Conservation (phyloP, 2,797 vertebrate species). For the Fratercula arctica region DNA sequence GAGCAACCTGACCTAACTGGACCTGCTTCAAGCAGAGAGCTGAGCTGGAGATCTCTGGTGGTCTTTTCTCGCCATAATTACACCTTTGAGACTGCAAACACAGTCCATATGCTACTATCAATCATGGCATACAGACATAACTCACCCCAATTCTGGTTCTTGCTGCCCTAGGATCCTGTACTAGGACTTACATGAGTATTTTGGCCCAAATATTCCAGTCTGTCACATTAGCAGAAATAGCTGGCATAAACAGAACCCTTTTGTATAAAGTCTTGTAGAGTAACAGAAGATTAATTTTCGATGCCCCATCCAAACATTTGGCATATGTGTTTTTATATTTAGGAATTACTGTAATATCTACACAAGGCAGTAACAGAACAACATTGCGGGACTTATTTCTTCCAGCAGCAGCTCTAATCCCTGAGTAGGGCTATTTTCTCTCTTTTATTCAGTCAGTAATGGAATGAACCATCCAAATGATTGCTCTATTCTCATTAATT, state of each 20-base stretch:
- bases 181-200: fast-evolving
- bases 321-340: not conserved
- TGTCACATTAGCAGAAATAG: not conserved
- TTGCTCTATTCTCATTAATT: slow-evolving; percentile 60
- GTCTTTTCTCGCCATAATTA: not conserved
- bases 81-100: not conserved
- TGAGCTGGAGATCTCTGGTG: not conserved
- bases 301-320: not conserved
- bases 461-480: slow-evolving; percentile 35
- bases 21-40: not conserved
- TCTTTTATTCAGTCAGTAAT: slow-evolving; percentile 11
- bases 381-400: not conserved
- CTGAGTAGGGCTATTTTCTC: not conserved
- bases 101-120: fast-evolving
- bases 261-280: not conserved
- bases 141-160: not conserved
- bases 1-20: not conserved
- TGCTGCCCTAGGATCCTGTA: not conserved
- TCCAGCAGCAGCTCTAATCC: slow-evolving; percentile 1
- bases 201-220: not conserved
- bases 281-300: not conserved
- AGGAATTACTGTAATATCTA: not conserved
- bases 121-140: not conserved
- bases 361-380: not conserved
- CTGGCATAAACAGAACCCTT: not conserved